Base-by-base conservation (phyloP, 1,140 invertebrate species). In the Tetramorium alpestre region DNA sequence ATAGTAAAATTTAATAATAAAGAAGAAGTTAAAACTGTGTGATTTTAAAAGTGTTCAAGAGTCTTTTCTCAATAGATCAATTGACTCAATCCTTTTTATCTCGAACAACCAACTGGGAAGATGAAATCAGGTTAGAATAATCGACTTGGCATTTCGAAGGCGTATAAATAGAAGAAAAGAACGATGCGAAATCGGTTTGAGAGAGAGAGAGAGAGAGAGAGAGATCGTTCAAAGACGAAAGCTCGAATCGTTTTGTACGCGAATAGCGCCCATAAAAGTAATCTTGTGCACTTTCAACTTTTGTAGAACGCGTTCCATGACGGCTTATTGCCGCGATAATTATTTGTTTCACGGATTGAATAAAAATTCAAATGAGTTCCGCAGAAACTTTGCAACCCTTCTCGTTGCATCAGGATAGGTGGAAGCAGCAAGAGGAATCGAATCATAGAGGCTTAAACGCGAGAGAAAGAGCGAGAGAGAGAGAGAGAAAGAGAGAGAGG, bases 291-390 rank as follows among this genome's bases (percentile, higher is more conserved):
- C 41, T 65, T 78, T 56, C 22, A 86, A 86, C 77, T 86, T 86
- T 81, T 47, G 28, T 16, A 22, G 16, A 47, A 65, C 49, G 51
- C 81, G 56, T 58, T 88, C 49, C 82, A 16, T 10, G 70, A 65
- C 90, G 41, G 87, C 91, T 92, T 88, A 93, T 92, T 93, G 91
- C 92, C 92, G 88, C 87, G 92, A 95, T 95, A 94, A 95, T 95
- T 94, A 94, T 95, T 94, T 94, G 90, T 92, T 94, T 94, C 92
- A 89, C 92, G 93, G 88, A 94, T 94, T 92, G 90, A 93, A 93
- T 93, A 92, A 92, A 95, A 95, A 95, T 95, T 94, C 92, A 94
- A 95, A 95, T 94, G 91, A 94, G 93, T 94, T 94, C 88, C 78
- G 60, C 76, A 60, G 67, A 92, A 80, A 93, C 89, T 94, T 92